Base-by-base conservation (phyloP, 2,888 invertebrate species). In the Allacma fusca region DNA sequence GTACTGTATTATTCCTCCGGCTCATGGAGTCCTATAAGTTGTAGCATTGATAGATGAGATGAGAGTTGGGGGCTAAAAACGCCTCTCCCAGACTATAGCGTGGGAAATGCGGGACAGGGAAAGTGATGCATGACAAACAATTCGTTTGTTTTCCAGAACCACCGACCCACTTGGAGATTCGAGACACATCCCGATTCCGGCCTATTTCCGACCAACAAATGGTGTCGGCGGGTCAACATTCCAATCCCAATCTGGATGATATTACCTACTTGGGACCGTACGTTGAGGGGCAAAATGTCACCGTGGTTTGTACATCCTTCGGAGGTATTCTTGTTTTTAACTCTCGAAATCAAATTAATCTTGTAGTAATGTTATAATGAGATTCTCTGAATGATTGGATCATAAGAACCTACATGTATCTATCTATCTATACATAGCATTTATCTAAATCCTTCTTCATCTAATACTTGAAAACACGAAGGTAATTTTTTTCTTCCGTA, bases 251-350 rank as follows among this genome's bases (percentile, higher is more conserved):
- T 40, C 44, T 77, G 69, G 71, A 78, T 68, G 84, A 83, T 75
- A 80, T 83, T 29, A 81, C 81, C 12, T 83, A 81, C 71, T 73
- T 84, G 77, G 86, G 86, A n/a, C 86, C 86, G 28, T 86, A 85
- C 74, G 80, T 83, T 28, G 85, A 85, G 81, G 85, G 85, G 28
- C 85, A 85, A 26, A 84, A 84, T 69, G 84, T 85, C 26, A 85
- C 84, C 69, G 81, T 86, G 21, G 83, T 84, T 50, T 86, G 86
- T 79, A 85, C 83, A 76, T 84, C 85, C 40, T 82, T 81, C 76
- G 85, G 85, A 83, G 86, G 86, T 86, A 82, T 83, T 81, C n/a
- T 23, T 28, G 1, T 65, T 34, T 9, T 34, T 9, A 7, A 7
- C 34, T 34, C 34, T n/a, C n/a, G n/a, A n/a, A n/a, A n/a, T n/a